Conservation (phyloP, 2,888 invertebrate genomes). For the Selenia dentaria region DNA sequence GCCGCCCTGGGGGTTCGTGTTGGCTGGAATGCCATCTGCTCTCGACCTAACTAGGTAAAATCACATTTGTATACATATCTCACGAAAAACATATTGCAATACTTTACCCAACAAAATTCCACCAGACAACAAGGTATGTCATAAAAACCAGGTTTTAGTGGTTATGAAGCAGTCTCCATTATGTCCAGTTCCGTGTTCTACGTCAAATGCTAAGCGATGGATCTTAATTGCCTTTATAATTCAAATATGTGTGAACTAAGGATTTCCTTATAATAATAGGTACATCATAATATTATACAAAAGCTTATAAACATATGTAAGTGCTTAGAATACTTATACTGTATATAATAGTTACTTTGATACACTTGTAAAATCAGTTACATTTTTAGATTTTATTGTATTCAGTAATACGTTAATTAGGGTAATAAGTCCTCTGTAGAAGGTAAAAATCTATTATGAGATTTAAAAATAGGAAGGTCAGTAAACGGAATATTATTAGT, state of each 20-base stretch:
- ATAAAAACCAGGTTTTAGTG: constrained; percentile 21
- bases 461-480: too few species aligned
- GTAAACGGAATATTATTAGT: too few species aligned
- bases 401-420: too few species aligned
- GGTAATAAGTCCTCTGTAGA: too few species aligned
- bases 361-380: too few species aligned
- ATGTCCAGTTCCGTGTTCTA: constrained; percentile 43
- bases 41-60: constrained; percentile 81
- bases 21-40: constrained; percentile 83
- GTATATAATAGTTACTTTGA: too few species aligned
- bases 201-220: constrained; percentile 38
- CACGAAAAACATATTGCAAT: constrained; percentile 18
- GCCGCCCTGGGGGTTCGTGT: constrained; percentile 72
- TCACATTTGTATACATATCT: constrained; percentile 35
- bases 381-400: too few species aligned
- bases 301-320: too few species aligned
- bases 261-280: constrained; percentile 35
- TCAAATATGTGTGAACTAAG: constrained; percentile 31
- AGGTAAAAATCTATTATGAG: too few species aligned
- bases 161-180: constrained; percentile 35
- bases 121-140: background rate
- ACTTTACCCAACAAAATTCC: constrained; percentile 2
- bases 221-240: constrained; percentile 40
- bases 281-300: background rate
- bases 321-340: too few species aligned